Conservation (phyloP, 2,797 vertebrate species). For the Propithecus perrieri region DNA sequence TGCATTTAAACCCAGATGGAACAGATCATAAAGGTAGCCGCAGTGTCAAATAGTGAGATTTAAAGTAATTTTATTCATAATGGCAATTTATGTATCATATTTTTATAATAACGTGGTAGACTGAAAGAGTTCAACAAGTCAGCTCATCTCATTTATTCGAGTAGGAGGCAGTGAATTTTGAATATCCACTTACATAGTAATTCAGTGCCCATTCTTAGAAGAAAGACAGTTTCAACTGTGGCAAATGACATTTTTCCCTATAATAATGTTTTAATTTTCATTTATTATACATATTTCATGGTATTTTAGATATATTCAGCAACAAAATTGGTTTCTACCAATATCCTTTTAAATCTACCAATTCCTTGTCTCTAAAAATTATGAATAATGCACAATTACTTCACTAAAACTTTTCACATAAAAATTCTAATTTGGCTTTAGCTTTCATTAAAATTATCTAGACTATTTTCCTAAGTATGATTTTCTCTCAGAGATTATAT, state of each 20-base stretch:
- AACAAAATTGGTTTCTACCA: not conserved
- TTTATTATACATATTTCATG: not conserved
- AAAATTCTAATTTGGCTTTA: not conserved
- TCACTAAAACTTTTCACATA: slow-evolving; percentile 28
- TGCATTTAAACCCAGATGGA: slow-evolving; percentile 93
- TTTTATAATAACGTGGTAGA: slow-evolving; percentile 77
- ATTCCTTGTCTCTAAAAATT: slow-evolving; percentile 1
- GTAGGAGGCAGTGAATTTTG: slow-evolving; percentile 71
- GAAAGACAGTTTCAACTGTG: slow-evolving; percentile 66
- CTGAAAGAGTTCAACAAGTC: slow-evolving; percentile 79
- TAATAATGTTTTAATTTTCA: slow-evolving; percentile 66
- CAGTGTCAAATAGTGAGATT: slow-evolving; percentile 79
- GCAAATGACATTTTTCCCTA: slow-evolving; percentile 57
- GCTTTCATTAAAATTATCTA: not conserved
- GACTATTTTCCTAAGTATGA: not conserved
- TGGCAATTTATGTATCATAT: slow-evolving; percentile 76
- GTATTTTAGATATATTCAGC: not conserved
- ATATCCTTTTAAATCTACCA: not conserved
- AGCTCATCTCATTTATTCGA: slow-evolving; percentile 77
- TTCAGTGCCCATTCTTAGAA: slow-evolving; percentile 29
- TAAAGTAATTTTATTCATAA: slow-evolving; percentile 81
- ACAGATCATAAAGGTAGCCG: slow-evolving; percentile 90
- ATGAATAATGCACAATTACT: not conserved
- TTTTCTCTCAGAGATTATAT: not conserved
- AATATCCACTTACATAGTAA: slow-evolving; percentile 55